Base-by-base conservation (phyloP, 1,140 invertebrate species). In the Acromyrmex heyeri region DNA sequence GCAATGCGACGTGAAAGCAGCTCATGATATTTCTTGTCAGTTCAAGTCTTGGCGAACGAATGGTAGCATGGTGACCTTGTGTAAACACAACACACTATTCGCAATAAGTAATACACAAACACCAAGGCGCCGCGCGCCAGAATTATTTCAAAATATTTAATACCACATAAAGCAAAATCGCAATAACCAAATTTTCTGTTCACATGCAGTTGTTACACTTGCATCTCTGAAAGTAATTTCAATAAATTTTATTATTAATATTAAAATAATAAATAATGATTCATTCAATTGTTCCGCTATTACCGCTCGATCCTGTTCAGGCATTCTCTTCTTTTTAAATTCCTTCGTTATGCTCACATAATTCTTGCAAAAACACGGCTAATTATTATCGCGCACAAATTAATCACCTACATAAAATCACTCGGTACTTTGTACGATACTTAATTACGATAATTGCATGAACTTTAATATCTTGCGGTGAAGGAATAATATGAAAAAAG, bases 221-320 rank as follows among this genome's bases (percentile, higher is more conserved):
- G 64, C n/a, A 30, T 3, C 27, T 21, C 34, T 38, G n/a, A 67
- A 67, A 44, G 8, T 44, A 67, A 67, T 67, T 67, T 67, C 64
- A 3, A 67, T 67, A 44, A 62, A 44, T 30, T 65, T 65, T 7
- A 65, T 38, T 38, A 67, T 67, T 38, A 67, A n/a, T 2, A n/a
- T 67, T 67, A 21, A 67, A 38, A 44, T 67, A 44, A 67, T 67
- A 67, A 67, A 67, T 44, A 67, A 67, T 44, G 10, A 67, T 67
- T 38, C 3, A 44, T 21, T 16, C 18, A 18, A 65, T 65, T 65
- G 18, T 16, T 65, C 30, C 18, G 1, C 57, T n/a, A 6, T 21
- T 16, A 7, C 1, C 24, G 24, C 1, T 30, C 62, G 61, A 64
- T 34, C 18, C 18, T 24, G 16, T 65, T 30, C 30, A 64, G 16